Base-by-base conservation (phyloP, 92 coral and sea anemone species). In the Montipora capitata region DNA sequence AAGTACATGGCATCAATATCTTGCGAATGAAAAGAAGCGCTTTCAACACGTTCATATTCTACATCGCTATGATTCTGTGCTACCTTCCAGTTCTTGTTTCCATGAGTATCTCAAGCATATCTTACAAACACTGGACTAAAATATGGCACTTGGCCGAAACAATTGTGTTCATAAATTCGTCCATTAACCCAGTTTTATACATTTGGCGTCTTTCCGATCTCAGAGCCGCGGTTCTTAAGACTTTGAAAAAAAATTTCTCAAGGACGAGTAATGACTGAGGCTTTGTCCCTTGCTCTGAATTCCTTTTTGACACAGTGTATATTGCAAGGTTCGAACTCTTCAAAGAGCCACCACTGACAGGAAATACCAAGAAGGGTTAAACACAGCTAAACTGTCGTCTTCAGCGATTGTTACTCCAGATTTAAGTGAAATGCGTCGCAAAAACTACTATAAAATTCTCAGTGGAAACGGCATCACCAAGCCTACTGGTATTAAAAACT, bases 121-220 rank as follows among this genome's bases (percentile, higher is more conserved):
- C 85, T 3, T 81, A 52, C 77, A 54, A 81, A n/a, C 27, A 51
- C 3, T 68, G 76, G 76, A 38, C 85, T 14, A 81, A 70, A 40
- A 15, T 49, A 1, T 81, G 85, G 85, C 85, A 68, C 18, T 10
- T 81, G 12, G 85, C 76, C 0, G 66, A 85, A 3, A 85, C 81
- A 9, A 44, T 63, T 1, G 52, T 40, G 49, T 63, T 73, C 42
- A 11, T 73, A 13, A 84, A 73, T 20, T 84, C 88, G 0, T 62
- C 80, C 48, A 66, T 84, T 57, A 84, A 74, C 62, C 88, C 81
- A 2, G n/a, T 73, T n/a, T 42, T 73, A 51, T 73, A 84, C 4
- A 64, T 65, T 15, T 69, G 76, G 81, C 74, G 82, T 35, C 68
- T 85, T 42, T 42, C 66, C 35, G 83, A 77, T 17, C 77, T 75